Percentiles rank a stretch among this genome's conserved stretches.
phyloP scores from a whole-genome alignment of 2,797 vertebrate genomes.

The Aldrovandia affinis region DNA sequence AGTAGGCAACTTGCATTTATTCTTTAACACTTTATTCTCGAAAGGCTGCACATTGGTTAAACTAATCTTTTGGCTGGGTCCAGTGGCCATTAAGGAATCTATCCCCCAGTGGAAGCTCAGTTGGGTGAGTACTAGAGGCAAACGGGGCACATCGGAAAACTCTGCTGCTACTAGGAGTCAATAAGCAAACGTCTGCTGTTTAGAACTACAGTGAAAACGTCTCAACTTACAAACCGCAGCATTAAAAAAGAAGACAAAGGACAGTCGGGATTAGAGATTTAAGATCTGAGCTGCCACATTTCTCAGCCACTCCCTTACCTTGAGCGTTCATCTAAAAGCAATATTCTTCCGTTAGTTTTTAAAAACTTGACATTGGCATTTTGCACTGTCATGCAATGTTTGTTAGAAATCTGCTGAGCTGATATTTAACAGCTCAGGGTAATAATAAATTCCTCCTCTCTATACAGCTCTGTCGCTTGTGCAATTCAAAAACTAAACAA shows the following conservation, averaged over 20 bases:
- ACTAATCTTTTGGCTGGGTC: background rate
- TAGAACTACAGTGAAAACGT: constrained; percentile 3
- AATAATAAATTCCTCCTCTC: too few relatives aligned
- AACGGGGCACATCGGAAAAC: background rate
- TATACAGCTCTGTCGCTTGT: too few relatives aligned
- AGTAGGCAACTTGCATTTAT: too few relatives aligned
- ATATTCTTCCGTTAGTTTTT: background rate
- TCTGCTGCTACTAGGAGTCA: background rate
- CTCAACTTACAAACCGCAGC: constrained; percentile 18
- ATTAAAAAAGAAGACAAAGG: background rate
- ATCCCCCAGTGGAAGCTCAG: background rate
- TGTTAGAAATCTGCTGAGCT: background rate
- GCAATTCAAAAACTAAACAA: too few relatives aligned
- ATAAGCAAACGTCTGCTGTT: background rate
- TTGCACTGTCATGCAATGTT: background rate
- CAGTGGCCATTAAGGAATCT: background rate
- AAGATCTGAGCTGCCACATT: background rate
- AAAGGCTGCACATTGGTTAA: background rate
- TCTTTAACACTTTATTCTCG: background rate
- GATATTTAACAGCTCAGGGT: background rate
- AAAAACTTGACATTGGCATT: background rate
- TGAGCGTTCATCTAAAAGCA: too few relatives aligned
- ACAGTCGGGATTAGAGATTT: background rate
- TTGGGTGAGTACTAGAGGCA: background rate
- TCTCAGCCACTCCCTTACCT: too few relatives aligned